Percentiles rank a stretch among this genome's conserved stretches.
Conservation (phyloP, 2,888 invertebrate genomes). For the Morpho helenor region DNA sequence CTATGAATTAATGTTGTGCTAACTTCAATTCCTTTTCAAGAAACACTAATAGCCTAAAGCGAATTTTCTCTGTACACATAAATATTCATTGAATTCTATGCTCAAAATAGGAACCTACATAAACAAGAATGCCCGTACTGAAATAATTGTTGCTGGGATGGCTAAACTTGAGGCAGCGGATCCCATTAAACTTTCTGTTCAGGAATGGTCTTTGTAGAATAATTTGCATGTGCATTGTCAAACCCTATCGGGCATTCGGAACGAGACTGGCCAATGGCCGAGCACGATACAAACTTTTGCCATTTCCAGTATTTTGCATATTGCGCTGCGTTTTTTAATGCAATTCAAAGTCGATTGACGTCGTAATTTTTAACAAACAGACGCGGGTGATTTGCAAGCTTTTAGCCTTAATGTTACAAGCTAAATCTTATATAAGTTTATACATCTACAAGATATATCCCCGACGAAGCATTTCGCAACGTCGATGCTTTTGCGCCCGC, state of each 20-base stretch:
- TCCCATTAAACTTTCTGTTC: slow-evolving; percentile 68
- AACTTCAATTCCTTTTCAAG: slow-evolving; percentile 19
- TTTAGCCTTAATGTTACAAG: too few species aligned
- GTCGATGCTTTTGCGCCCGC: too few species aligned
- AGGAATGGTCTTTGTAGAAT: slow-evolving; percentile 60
- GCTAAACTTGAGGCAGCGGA: slow-evolving; percentile 51
- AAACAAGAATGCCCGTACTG: slow-evolving; percentile 42
- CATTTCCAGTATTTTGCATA: slow-evolving; percentile 46
- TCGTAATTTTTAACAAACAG: slow-evolving; percentile 20
- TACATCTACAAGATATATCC: too few species aligned
- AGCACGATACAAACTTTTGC: slow-evolving; percentile 60
- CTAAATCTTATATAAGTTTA: too few species aligned
- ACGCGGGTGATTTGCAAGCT: background rate
- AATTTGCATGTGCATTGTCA: slow-evolving; percentile 77
- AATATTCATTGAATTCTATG: slow-evolving; percentile 37
- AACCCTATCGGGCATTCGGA: slow-evolving; percentile 67
- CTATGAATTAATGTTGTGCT: background rate
- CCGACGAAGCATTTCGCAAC: too few species aligned
- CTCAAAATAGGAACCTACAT: slow-evolving; percentile 41
- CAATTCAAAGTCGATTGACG: slow-evolving; percentile 26
- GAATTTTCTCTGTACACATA: slow-evolving; percentile 25
- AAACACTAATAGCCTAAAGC: slow-evolving; percentile 23
- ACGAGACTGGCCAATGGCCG: slow-evolving; percentile 58
- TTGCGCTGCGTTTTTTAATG: slow-evolving; percentile 21
- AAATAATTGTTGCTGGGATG: slow-evolving; percentile 59